These are phyloP conservation scores for Magallana gigas DNA, from an alignment of 1,140 invertebrate species.

Conservation along the genomic window DNA sequence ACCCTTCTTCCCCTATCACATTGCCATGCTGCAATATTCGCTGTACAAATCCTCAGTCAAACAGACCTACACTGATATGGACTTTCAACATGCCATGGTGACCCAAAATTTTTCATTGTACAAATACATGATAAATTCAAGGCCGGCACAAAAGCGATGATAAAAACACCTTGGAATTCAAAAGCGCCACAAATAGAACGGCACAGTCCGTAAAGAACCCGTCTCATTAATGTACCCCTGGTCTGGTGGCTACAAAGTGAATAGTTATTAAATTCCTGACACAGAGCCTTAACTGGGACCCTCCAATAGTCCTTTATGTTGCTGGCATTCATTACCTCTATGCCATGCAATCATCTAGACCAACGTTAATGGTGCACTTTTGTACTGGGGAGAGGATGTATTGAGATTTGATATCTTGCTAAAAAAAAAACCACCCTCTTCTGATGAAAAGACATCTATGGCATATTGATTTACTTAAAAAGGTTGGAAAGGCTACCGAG, in stretches of 20 bases:
- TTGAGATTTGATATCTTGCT: constrained; percentile 30
- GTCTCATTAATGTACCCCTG: constrained; percentile 12
- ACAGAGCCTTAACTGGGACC: background rate
- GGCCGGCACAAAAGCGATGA: constrained; percentile 20
- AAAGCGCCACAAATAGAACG: background rate
- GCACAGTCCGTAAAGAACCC: background rate
- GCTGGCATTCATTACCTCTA: background rate
- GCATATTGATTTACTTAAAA: background rate
- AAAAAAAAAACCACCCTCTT: background rate
- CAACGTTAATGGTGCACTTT: constrained; percentile 24
- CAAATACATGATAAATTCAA: constrained; percentile 21
- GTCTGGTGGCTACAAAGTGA: background rate
- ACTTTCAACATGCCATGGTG: constrained; percentile 24
- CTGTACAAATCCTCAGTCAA: background rate
- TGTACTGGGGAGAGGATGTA: background rate
- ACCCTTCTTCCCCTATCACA: background rate
- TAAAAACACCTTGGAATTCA: constrained; percentile 31
- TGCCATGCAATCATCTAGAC: background rate
- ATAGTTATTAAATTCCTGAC: constrained; percentile 25
- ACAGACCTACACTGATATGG: background rate
- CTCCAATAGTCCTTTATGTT: constrained; percentile 11
- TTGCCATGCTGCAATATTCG: constrained; percentile 24
- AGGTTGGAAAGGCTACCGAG: constrained; percentile 1
- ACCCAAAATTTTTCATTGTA: constrained; percentile 32
- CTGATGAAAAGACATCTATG: background rate